phyloP scores from a whole-genome alignment of 2,113 vertebrate species.

The Strix uralensis region DNA sequence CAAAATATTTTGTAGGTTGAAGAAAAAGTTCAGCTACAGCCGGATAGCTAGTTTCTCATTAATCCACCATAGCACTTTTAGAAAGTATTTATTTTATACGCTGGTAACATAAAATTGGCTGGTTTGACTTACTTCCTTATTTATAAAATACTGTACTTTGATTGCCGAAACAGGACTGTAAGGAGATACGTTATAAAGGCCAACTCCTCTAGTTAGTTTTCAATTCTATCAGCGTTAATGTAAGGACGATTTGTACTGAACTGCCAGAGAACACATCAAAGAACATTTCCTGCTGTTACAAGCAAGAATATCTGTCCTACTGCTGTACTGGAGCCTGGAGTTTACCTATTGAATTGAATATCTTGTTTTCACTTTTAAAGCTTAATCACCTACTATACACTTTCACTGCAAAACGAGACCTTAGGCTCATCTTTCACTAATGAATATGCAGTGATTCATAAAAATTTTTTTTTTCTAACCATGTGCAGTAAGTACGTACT shows the following conservation, averaged over 20 bases:
- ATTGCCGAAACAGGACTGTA: background rate
- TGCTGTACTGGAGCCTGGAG: accelerated
- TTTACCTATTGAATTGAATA: background rate
- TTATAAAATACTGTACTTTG: background rate
- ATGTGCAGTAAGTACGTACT: background rate
- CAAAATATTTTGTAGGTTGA: background rate
- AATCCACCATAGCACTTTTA: accelerated
- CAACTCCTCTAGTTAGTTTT: background rate
- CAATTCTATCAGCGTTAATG: background rate
- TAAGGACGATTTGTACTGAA: slow-evolving; percentile 2
- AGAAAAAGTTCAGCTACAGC: background rate
- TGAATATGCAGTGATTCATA: background rate
- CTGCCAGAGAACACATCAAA: slow-evolving; percentile 11
- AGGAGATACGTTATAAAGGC: background rate
- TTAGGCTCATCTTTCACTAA: background rate
- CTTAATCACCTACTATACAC: background rate
- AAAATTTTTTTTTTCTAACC: background rate
- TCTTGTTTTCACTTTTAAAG: background rate
- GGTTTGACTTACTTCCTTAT: background rate
- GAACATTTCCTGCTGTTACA: slow-evolving; percentile 1
- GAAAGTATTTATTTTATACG: background rate
- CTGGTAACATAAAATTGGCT: background rate
- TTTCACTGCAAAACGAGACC: background rate
- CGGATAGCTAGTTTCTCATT: background rate
- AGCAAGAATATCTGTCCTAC: background rate